Evolutionary conservation across 2,888 invertebrate species (phyloP).

Genomic region (Leucoma salicis): DNA sequence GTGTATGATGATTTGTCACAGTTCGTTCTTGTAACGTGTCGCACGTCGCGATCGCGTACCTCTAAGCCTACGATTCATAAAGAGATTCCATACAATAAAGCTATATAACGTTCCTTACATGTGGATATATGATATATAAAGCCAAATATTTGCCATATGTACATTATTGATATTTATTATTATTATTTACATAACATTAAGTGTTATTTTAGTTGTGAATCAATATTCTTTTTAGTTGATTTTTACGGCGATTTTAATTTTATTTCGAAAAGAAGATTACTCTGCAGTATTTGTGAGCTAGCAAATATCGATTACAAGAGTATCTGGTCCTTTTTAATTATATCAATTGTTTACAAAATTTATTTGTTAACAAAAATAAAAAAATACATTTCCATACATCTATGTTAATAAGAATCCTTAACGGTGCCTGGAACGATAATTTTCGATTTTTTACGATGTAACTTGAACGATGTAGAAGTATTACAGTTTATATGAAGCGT

Average conservation of each 20-base stretch:
- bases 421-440: constrained; percentile 73
- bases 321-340: constrained; percentile 49
- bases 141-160: constrained; percentile 81
- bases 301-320: constrained; percentile 74
- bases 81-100: constrained; percentile 24
- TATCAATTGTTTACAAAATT: constrained; percentile 43
- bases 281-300: constrained; percentile 70
- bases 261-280: constrained; percentile 56
- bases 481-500: constrained; percentile 66
- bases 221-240: constrained; percentile 43
- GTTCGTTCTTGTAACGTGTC: no score
- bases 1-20: no score
- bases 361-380: constrained; percentile 19
- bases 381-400: constrained; percentile 11
- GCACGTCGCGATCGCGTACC: no score
- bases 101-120: constrained; percentile 44
- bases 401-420: constrained; percentile 50
- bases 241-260: constrained; percentile 30
- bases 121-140: constrained; percentile 63
- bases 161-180: constrained; percentile 72
- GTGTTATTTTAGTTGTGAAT: constrained; percentile 56
- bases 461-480: constrained; percentile 57
- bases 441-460: constrained; percentile 62
- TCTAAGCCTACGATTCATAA: no score
- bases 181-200: constrained; percentile 38